Conservation (phyloP, 2,113 vertebrate genomes). For the Halichoeres trimaculatus region DNA sequence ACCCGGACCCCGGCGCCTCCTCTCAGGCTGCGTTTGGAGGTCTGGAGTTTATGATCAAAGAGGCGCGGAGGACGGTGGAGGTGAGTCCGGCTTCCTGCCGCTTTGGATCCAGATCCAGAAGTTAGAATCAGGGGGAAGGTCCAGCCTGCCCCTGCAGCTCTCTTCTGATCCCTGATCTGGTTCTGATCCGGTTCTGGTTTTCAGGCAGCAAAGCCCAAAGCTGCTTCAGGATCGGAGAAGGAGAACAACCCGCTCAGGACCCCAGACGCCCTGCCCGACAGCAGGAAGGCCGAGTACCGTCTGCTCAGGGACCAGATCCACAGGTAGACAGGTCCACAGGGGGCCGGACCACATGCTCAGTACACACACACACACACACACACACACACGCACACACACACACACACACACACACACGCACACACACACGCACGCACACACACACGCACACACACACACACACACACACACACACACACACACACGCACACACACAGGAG, state of each 20-base stretch:
- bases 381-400: too few species aligned
- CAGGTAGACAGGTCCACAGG: slow-evolving; percentile 75
- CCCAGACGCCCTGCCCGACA: slow-evolving; percentile 89
- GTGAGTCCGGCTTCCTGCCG: slow-evolving; percentile 68
- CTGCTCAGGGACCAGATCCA: slow-evolving; percentile 91
- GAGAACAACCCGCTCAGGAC: slow-evolving; percentile 94
- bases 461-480: too few species aligned
- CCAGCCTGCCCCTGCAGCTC: too few species aligned
- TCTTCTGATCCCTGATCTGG: not conserved
- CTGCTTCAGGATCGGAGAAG: slow-evolving; percentile 90
- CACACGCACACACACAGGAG: too few species aligned
- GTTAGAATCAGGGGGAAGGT: too few species aligned
- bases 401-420: too few species aligned
- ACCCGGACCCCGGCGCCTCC: slow-evolving; percentile 86
- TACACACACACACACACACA: too few species aligned
- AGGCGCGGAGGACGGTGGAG: slow-evolving; percentile 95
- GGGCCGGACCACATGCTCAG: not conserved
- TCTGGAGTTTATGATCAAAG: slow-evolving; percentile 98
- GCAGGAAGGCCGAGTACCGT: slow-evolving; percentile 90
- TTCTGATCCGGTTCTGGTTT: not conserved
- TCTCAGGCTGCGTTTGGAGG: slow-evolving; percentile 89
- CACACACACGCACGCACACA: too few species aligned
- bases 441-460: too few species aligned
- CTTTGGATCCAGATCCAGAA: too few species aligned
- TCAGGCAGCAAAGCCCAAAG: slow-evolving; percentile 94